Base-by-base conservation (phyloP, 2,888 invertebrate genomes). In the Diarsia mendica region DNA sequence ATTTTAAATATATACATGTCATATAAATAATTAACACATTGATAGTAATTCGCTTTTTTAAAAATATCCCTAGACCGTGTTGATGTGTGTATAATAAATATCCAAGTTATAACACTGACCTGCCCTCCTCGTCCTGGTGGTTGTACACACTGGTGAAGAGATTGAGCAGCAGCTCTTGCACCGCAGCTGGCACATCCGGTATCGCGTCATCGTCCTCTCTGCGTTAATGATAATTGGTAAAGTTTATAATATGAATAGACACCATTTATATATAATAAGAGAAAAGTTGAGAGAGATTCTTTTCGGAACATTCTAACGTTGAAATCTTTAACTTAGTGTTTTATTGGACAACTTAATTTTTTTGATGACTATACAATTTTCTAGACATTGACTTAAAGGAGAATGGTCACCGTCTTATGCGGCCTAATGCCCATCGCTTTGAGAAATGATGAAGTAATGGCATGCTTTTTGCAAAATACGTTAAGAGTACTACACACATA, bases 81-180 rank as follows among this genome's bases (percentile, higher is more conserved):
- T n/a, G n/a, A n/a, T n/a, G n/a, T n/a, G n/a, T n/a, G n/a, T n/a
- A 28, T 28, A 28, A 28, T 28, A 28, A 28, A 28, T 28, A 28
- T 28, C 2, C 28, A 28, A 9, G 0, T 0, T 58, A 58, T 58
- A 33, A 60, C 9, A 60, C 67, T 85, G 71, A 96, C 96, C 96
- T 95, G 65, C 99, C 99, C 93, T 99, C 99, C 89, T 99, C 98
- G 92, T 99, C 99, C 95, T 99, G 99, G 93, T 99, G 99, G 92
- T 99, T 99, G 93, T 99, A 99, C 6, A 99, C 98, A 0, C 98
- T 98, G 20, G 99, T 99, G 92, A 99, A 99, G 58, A 99, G 97
- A 60, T 98, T 98, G 13, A 98, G 97, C 61, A 99, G 97, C 74
- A 99, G 95, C 89, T 99, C 99, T 92, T 99, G 99, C 0, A 99